Evolutionary conservation across 1,140 invertebrate species (phyloP), one percentile per base, ranked within the genome.

Genomic region (Hyles vespertilio): DNA sequence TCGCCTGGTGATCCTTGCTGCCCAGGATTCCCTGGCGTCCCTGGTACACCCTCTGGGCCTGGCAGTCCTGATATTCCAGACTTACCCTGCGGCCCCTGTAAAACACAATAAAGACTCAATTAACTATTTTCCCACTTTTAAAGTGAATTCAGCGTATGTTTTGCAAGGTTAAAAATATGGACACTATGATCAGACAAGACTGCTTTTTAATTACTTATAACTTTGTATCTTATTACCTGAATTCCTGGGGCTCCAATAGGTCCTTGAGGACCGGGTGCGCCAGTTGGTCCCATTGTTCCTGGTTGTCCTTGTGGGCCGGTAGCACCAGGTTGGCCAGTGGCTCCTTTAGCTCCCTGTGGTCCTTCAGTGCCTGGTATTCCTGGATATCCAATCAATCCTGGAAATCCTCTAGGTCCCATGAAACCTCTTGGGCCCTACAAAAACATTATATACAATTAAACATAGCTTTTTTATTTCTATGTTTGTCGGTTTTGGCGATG

Each of bases 371-470:
- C 94, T 34, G 94, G 93, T 69, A 95, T 92, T 54, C 95, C 95
- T 5, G 94, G 93, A 69, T 93, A 93, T 3, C 95, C 95, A 36
- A 93, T 92, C 46, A 94, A 77, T 3, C 95, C 95, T 32, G 94
- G 92, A 74, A 95, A 94, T 46, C 96, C 95, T 80, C 95, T 88
- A 5, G 94, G 92, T 6, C 96, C 96, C 59, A 93, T 92, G 80
- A 96, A 96, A 10, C 95, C 94, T 85, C 95, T 84, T 0, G 94
- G 94, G n/a, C 96, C 95, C 94, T 95, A 69, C 61, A 84, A 50
- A 56, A 40, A 5, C 2, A 8, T 40, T 5, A 40, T 40, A 40
- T 40, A 40, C 8, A 40, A 40, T 5, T 40, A 22, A 22, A 22
- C 22, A 22, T 22, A 22, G 1, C 22, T 22, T 22, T 22, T 22